Base-by-base conservation (phyloP, 2,888 invertebrate species). In the Folsomia manolachei region DNA sequence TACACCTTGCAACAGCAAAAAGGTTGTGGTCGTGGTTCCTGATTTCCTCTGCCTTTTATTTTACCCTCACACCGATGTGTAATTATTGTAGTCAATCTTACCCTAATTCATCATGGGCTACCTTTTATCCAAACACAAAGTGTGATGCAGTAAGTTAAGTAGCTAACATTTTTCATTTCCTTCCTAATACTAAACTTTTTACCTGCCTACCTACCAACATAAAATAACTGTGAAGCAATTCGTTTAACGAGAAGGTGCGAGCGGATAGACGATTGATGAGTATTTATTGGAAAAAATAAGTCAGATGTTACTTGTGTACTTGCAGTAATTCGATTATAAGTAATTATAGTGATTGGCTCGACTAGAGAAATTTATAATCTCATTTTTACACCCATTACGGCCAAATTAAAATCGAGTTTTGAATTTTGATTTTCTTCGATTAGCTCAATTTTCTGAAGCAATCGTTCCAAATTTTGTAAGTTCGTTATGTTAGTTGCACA, bases 31-130 rank as follows among this genome's bases (percentile, higher is more conserved):
- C 51, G 51, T 51, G 56, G 56, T 56, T 56, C 7, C 56, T n/a
- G 56, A n/a, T 56, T 56, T 56, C 56, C 56, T 56, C 11, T n/a
- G 2, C 27, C 19, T 63, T 18, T 27, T 27, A 63, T 63, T 63
- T 27, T 27, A 63, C 4, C 26, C 27, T 27, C 27, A n/a, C n/a
- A 19, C 56, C 56, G 56, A n/a, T 21, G 19, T n/a, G n/a, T 18
- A 56, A 21, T 56, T 14, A 56, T 56, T 56, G 56, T 56, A 56
- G 21, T 19, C 11, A 56, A 56, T 56, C 56, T 56, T 21, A 56
- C 56, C n/a, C 39, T n/a, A 39, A 39, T 39, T 39, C 39, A 39
- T 39, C 39, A 39, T 39, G 39, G 14, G 39, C 56, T 56, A 51
- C 9, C 56, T 56, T 56, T 19, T n/a, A 56, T 56, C 19, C 39